Evolutionary conservation across 2,797 vertebrate species (phyloP).

Genomic region (Melanotaenia trifasciata): DNA sequence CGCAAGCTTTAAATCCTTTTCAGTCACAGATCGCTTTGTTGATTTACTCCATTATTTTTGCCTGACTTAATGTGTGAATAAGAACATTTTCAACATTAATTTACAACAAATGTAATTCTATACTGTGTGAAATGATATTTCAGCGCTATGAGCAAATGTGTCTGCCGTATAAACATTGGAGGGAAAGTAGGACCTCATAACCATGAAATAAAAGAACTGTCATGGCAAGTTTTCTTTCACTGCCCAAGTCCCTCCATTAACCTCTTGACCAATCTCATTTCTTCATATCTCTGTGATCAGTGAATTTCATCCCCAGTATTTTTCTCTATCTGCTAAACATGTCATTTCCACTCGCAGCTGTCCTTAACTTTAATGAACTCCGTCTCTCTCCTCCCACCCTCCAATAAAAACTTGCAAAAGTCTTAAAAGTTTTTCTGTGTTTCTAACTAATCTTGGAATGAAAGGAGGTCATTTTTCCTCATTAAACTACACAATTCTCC

Average conservation of each 20-base stretch:
- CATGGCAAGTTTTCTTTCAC: conserved; percentile 19
- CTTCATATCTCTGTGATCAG: conserved; percentile 36
- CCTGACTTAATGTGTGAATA: conserved; percentile 29
- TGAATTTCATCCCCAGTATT: conserved; percentile 23
- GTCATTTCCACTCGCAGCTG: conserved; percentile 24
- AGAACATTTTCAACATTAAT: conserved; percentile 56
- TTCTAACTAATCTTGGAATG: neutral
- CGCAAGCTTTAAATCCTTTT: conserved; percentile 13
- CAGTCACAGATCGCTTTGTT: conserved; percentile 11
- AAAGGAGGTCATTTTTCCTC: neutral
- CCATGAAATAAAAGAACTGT: conserved; percentile 27
- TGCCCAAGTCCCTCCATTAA: conserved; percentile 48
- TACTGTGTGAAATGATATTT: conserved; percentile 68
- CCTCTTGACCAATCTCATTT: conserved; percentile 36
- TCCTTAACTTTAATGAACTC: conserved; percentile 1
- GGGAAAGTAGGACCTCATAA: conserved; percentile 32
- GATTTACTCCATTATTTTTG: neutral
- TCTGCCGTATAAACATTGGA: conserved; percentile 36
- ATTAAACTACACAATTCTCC: neutral
- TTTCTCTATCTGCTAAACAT: conserved; percentile 30
- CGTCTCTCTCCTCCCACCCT: neutral
- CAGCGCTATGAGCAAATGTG: conserved; percentile 55
- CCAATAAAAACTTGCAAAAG: neutral
- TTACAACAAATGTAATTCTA: conserved; percentile 68
- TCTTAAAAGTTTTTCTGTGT: neutral